Evolutionary conservation across 2,888 invertebrate genomes (phyloP).

Genomic region (Synanthedon andrenaeformis): DNA sequence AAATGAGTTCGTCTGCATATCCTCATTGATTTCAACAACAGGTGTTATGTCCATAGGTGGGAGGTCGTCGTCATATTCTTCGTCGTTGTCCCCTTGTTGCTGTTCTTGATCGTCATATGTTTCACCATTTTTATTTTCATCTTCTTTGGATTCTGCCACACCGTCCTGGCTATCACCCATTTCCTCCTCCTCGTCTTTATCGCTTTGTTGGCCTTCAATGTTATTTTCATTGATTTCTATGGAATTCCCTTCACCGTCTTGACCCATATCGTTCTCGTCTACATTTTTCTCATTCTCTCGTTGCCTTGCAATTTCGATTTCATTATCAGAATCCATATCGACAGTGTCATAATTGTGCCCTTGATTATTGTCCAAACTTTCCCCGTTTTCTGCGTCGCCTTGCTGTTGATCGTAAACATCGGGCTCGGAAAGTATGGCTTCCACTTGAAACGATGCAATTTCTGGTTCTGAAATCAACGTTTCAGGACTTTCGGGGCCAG

Average conservation of each 20-base stretch:
- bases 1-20: slow-evolving; percentile 43
- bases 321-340: slow-evolving; percentile 63
- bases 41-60: slow-evolving; percentile 43
- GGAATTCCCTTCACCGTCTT: slow-evolving; percentile 20
- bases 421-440: slow-evolving; percentile 59
- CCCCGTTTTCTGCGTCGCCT: slow-evolving; percentile 16
- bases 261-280: slow-evolving; percentile 18
- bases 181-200: slow-evolving; percentile 27
- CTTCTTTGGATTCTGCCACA: slow-evolving; percentile 1
- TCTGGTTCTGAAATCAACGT: slow-evolving; percentile 65
- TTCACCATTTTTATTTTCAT: slow-evolving; percentile 17
- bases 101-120: slow-evolving; percentile 23
- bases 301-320: slow-evolving; percentile 59
- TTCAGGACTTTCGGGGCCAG: slow-evolving; percentile 64
- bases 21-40: slow-evolving; percentile 61
- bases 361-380: slow-evolving; percentile 32
- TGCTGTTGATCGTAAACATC: slow-evolving; percentile 40
- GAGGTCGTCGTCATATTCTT: slow-evolving; percentile 49
- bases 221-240: slow-evolving; percentile 24
- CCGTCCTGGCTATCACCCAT: slow-evolving; percentile 14
- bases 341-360: slow-evolving; percentile 56
- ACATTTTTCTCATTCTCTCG: slow-evolving; percentile 28
- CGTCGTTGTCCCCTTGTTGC: slow-evolving; percentile 24
- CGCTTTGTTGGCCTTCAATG: slow-evolving; percentile 28
- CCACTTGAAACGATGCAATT: slow-evolving; percentile 65